Conservation (phyloP, 2,113 vertebrate species). For the Andinoacara biseriatus region DNA sequence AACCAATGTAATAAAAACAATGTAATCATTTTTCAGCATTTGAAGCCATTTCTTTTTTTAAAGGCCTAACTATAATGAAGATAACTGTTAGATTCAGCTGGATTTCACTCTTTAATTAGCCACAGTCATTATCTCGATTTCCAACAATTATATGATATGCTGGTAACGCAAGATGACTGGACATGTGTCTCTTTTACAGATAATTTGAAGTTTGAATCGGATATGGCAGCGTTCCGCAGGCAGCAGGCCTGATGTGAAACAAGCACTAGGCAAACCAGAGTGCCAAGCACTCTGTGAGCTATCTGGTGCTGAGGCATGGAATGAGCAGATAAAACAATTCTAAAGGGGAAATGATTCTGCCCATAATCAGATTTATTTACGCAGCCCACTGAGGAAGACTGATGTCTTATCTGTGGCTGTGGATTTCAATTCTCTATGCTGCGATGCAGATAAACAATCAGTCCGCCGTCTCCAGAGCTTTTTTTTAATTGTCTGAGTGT, state of each 20-base stretch:
- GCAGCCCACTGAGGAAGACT: constrained; percentile 79
- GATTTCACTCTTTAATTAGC: background rate
- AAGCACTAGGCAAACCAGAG: constrained; percentile 28
- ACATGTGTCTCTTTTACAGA: constrained; percentile 11
- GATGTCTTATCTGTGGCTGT: constrained; percentile 80
- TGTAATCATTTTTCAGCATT: background rate
- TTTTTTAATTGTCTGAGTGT: constrained; percentile 73
- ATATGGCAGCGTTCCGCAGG: constrained; percentile 7
- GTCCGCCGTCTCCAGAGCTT: constrained; percentile 67
- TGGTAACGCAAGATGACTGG: background rate
- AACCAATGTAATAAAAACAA: background rate
- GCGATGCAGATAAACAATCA: constrained; percentile 78
- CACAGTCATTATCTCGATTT: background rate
- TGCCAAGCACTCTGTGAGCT: constrained; percentile 61
- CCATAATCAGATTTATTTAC: constrained; percentile 84
- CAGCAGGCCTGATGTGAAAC: constrained; percentile 36
- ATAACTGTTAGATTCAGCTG: background rate
- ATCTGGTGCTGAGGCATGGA: constrained; percentile 73
- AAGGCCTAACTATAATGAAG: background rate
- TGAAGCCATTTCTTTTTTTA: background rate
- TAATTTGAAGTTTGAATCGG: constrained; percentile 15
- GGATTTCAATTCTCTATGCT: constrained; percentile 79
- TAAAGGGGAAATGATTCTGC: constrained; percentile 81
- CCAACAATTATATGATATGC: background rate
- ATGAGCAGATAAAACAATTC: constrained; percentile 82